These are phyloP conservation scores for Diplogasteroides magnus DNA, from an alignment of 1,140 invertebrate genomes.

Conservation along the genomic window DNA sequence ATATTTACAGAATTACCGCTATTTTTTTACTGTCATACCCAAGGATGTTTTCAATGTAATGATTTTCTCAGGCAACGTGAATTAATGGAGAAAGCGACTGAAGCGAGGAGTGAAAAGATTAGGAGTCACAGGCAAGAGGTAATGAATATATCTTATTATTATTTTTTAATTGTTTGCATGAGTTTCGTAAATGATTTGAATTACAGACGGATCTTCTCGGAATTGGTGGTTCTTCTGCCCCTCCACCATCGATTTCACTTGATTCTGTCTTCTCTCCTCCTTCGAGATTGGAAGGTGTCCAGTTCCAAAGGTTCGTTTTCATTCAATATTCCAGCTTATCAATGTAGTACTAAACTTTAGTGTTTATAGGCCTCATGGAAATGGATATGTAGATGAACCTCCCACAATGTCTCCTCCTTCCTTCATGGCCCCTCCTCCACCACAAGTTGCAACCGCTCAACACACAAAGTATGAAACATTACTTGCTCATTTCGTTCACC, in stretches of 20 bases:
- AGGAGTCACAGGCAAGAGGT: background rate
- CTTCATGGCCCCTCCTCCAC: constrained; percentile 20
- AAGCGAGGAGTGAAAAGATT: background rate
- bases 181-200: too few relatives aligned
- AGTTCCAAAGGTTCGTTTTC: background rate
- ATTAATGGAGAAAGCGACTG: background rate
- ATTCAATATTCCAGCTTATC: background rate
- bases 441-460: background rate
- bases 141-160: background rate
- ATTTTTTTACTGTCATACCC: too few relatives aligned
- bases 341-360: background rate
- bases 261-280: constrained; percentile 5
- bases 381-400: background rate
- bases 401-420: constrained; percentile 19
- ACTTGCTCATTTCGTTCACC: too few relatives aligned
- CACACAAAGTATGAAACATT: too few relatives aligned
- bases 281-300: background rate
- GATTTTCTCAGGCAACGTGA: too few relatives aligned
- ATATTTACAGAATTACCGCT: too few relatives aligned
- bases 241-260: constrained; percentile 1
- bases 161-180: background rate
- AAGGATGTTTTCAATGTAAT: too few relatives aligned
- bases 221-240: background rate
- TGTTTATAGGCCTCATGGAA: constrained; percentile 1
- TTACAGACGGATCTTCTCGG: too few relatives aligned